Evolutionary conservation across 1,140 invertebrate genomes (phyloP), one percentile per base, ranked within the genome.

Genomic region (Drosophila prosaltans): DNA sequence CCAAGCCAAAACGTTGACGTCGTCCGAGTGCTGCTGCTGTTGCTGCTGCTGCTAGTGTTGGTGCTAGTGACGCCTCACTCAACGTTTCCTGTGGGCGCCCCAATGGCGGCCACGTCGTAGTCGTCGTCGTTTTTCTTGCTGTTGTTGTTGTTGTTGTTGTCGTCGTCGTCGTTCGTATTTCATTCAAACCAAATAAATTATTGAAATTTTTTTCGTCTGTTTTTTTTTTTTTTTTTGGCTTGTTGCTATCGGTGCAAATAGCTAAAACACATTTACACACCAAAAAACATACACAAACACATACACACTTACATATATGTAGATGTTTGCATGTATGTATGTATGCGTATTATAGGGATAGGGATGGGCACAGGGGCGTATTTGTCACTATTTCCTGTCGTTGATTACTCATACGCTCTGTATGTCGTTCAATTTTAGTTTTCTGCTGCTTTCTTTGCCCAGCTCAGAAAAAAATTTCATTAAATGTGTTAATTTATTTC

Each of bases 211-310:
- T 51, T 58, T 58, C 36, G 41, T 69, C 45, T 51, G 0, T 63
- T 30, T 61, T 71, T 65, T 67, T 43, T 61, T 48, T 61, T 64
- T 63, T 72, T 78, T 78, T 89, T 89, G 75, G 77, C 84, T 78
- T 89, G 84, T 88, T 88, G 85, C 84, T 88, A 88, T 89, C 83
- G 83, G 84, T 88, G 84, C 84, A 89, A 89, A 88, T 89, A 84
- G 77, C 80, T 89, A 89, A 80, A 89, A 80, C 84, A 89, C 80
- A 89, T 80, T 83, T 86, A 86, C 76, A 83, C 61, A 80, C 55
- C 62, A 64, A 70, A 57, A 71, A 8, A 54, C 65, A 69, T 69
- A 36, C 32, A 41, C 8, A 32, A 28, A 65, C 55, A 64, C 48
- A 57, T 41, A 54, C 16, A 8, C 45, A 21, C 16, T 41, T 16